A percentile compares a stretch with the other conserved stretches of the same genome.
These are phyloP conservation scores for Meloidogyne floridensis DNA, from an alignment of 1,140 invertebrate species.

Conservation along the genomic window DNA sequence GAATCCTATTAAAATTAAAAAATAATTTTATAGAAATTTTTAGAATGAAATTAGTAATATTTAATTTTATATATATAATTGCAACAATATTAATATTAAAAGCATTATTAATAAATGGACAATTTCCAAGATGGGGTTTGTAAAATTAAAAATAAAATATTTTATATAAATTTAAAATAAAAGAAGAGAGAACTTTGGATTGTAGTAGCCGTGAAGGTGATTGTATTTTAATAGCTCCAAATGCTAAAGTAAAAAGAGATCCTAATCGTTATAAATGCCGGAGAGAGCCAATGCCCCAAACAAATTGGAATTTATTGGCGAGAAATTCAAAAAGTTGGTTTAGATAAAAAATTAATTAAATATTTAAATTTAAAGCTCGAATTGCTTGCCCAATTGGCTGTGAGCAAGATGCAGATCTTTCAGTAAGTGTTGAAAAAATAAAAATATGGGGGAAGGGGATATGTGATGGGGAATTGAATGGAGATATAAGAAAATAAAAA, in stretches of 20 bases:
- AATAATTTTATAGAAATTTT: too few relatives aligned
- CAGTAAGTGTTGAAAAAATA: conserved; percentile 32
- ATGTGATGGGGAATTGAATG: too few relatives aligned
- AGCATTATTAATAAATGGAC: conserved; percentile 18
- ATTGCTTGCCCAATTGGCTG: conserved; percentile 59
- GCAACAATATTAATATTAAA: not conserved
- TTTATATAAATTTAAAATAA: conserved; percentile 15
- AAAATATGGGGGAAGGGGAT: not conserved
- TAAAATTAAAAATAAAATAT: not conserved
- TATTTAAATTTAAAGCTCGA: conserved; percentile 31
- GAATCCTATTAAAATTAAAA: too few relatives aligned
- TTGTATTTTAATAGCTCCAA: conserved; percentile 39
- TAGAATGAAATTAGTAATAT: too few relatives aligned
- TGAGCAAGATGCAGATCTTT: conserved; percentile 55
- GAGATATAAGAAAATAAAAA: too few relatives aligned
- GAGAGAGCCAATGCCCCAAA: conserved; percentile 57
- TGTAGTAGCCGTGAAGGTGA: conserved; percentile 35
- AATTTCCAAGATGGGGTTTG: conserved; percentile 44
- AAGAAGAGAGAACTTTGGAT: conserved; percentile 50
- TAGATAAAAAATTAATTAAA: not conserved
- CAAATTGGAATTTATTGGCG: conserved; percentile 54
- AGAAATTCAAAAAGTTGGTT: conserved; percentile 37
- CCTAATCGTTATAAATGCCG: conserved; percentile 44
- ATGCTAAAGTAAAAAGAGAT: conserved; percentile 38
- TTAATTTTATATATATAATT: not conserved